Conservation (phyloP, 64 coral and sea anemone species). For the Hydrozoanthus tunicans region DNA sequence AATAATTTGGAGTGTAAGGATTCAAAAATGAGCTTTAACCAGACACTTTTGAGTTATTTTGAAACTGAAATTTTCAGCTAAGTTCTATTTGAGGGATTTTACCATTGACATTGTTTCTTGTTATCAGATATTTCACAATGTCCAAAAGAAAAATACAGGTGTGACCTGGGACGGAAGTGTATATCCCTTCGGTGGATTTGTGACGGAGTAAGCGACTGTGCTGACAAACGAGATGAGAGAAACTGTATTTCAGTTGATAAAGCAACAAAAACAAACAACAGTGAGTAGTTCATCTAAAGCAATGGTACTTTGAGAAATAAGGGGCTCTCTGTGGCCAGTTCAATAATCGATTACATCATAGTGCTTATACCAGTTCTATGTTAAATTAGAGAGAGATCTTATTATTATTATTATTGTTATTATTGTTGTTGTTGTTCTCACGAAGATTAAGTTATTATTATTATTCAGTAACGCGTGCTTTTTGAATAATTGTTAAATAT, state of each 20-base stretch:
- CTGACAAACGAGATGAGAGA: conserved; percentile 83
- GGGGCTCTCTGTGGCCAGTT: no score
- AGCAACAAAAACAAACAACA: not conserved
- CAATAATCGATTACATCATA: not conserved
- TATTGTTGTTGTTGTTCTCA: no score
- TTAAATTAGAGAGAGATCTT: no score
- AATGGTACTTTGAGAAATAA: not conserved
- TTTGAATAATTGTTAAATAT: no score
- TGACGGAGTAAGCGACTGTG: conserved; percentile 82
- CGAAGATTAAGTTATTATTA: no score
- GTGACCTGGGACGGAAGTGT: conserved; percentile 79
- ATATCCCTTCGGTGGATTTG: conserved; percentile 90
- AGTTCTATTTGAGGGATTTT: not conserved
- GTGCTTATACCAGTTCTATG: not conserved
- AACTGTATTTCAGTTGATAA: conserved; percentile 65
- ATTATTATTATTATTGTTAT: no score
- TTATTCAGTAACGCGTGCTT: no score
- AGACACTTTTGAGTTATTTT: not conserved
- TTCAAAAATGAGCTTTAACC: no score
- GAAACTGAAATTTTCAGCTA: not conserved
- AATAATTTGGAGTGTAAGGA: no score
- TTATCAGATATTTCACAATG: conserved; percentile 45
- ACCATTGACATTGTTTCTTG: not conserved
- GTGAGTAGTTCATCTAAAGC: conserved; percentile 12
- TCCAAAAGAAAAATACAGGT: conserved; percentile 71